Percentiles rank a stretch among this genome's conserved stretches.
Conservation (phyloP, 1,140 invertebrate species). For the Atopsyche davidsoni region DNA sequence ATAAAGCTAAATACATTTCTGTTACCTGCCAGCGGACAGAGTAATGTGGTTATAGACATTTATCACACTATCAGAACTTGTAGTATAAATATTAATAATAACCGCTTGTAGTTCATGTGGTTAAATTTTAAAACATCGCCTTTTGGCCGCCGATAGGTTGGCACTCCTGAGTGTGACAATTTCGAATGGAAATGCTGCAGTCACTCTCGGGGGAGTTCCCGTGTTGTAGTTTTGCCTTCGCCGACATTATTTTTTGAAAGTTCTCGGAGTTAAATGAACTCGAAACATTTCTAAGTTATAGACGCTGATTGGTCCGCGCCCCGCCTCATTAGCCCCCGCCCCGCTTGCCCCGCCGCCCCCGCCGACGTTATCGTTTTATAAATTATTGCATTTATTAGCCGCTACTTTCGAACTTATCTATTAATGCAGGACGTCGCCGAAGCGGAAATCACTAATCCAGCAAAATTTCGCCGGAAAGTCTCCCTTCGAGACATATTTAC, state of each 20-base stretch:
- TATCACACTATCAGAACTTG: too few relatives aligned
- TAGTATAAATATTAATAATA: too few relatives aligned
- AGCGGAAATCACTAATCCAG: neutral
- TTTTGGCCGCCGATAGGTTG: too few relatives aligned
- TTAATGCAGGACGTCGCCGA: neutral
- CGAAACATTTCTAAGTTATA: conserved; percentile 29
- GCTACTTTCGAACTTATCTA: conserved; percentile 6
- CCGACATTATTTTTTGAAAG: conserved; percentile 29
- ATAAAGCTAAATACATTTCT: too few relatives aligned
- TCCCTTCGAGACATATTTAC: neutral
- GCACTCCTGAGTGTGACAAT: too few relatives aligned
- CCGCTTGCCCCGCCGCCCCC: conserved; percentile 10
- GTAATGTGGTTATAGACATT: too few relatives aligned
- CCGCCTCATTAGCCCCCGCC: conserved; percentile 17
- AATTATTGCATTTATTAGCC: conserved; percentile 28
- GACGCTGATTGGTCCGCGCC: conserved; percentile 26
- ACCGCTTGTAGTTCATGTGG: too few relatives aligned
- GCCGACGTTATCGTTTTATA: conserved; percentile 27
- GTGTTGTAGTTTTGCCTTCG: conserved; percentile 30
- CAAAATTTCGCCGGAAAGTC: neutral
- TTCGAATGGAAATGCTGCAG: too few relatives aligned
- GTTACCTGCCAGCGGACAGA: too few relatives aligned
- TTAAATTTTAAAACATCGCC: too few relatives aligned
- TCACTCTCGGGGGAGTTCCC: too few relatives aligned
- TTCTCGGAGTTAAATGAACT: conserved; percentile 29